phyloP scores from a whole-genome alignment of 2,113 vertebrate species.

The Periophthalmodon schlosseri region DNA sequence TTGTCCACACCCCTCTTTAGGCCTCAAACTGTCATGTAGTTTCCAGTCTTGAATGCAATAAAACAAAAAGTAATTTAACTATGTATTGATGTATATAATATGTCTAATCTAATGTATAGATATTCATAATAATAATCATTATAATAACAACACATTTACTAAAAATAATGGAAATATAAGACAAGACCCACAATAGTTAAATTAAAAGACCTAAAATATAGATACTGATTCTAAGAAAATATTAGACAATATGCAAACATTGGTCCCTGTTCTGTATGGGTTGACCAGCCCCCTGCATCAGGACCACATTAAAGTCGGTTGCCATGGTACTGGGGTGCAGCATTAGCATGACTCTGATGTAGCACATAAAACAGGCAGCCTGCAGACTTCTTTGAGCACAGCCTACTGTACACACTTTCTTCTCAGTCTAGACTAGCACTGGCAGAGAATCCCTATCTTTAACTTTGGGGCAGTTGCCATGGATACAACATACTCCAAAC shows the following conservation, averaged over 20 bases:
- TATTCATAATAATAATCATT: not conserved
- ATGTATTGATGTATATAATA: no score
- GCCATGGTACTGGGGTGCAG: conserved; percentile 34
- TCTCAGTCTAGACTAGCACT: conserved; percentile 56
- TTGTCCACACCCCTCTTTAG: not conserved
- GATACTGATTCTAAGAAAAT: not conserved
- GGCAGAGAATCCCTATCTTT: conserved; percentile 47
- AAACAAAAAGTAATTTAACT: no score
- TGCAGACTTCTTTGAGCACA: conserved; percentile 39
- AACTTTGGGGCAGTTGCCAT: conserved; percentile 60
- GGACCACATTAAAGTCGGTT: conserved; percentile 10
- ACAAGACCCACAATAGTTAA: not conserved
- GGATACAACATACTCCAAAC: conserved; percentile 59
- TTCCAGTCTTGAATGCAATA: no score
- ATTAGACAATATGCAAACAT: not conserved
- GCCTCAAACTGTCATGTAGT: not conserved
- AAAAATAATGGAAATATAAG: not conserved
- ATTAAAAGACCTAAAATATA: not conserved
- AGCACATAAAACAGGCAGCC: conserved; percentile 60
- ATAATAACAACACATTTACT: not conserved
- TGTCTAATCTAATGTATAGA: no score
- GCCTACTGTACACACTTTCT: conserved; percentile 49
- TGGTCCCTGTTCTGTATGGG: not conserved
- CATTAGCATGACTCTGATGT: conserved; percentile 72
- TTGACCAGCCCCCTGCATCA: conserved; percentile 1